Evolutionary conservation across 2,797 vertebrate genomes (phyloP).

Genomic region (Sternotherus odoratus): DNA sequence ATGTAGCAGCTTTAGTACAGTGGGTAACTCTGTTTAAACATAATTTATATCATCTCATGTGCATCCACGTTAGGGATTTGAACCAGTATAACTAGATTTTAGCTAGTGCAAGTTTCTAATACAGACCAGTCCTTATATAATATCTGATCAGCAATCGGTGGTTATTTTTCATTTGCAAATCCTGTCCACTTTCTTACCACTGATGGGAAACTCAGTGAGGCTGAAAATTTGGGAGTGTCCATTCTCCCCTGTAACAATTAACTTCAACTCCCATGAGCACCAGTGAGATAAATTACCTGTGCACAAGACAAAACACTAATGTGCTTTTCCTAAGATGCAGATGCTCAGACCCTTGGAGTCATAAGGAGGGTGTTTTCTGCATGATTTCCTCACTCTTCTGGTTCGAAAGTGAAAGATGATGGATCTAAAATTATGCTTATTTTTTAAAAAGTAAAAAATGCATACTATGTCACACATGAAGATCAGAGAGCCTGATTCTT

Average conservation of each 20-base stretch:
- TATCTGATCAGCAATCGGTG: constrained; percentile 24
- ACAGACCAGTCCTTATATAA: constrained; percentile 23
- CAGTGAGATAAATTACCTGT: background rate
- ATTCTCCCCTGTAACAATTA: background rate
- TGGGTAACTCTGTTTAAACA: background rate
- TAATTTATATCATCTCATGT: background rate
- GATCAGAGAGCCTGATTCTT: background rate
- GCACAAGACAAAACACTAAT: background rate
- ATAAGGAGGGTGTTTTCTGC: background rate
- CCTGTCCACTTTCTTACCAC: background rate
- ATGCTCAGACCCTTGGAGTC: background rate
- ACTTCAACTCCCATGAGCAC: background rate
- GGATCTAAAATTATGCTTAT: background rate
- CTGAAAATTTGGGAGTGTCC: background rate
- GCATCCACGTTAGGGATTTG: background rate
- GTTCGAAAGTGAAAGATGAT: background rate
- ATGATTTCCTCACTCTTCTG: background rate
- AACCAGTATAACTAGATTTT: constrained; percentile 1
- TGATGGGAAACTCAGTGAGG: constrained; percentile 9
- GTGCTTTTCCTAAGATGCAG: background rate
- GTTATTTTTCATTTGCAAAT: background rate
- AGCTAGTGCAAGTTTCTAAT: background rate
- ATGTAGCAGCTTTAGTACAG: background rate
- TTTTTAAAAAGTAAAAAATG: background rate
- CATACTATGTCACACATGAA: background rate